Percentiles rank a stretch among this genome's conserved stretches.
Evolutionary conservation across 2,888 invertebrate genomes (phyloP).

Genomic region (Xanthia icteritia): DNA sequence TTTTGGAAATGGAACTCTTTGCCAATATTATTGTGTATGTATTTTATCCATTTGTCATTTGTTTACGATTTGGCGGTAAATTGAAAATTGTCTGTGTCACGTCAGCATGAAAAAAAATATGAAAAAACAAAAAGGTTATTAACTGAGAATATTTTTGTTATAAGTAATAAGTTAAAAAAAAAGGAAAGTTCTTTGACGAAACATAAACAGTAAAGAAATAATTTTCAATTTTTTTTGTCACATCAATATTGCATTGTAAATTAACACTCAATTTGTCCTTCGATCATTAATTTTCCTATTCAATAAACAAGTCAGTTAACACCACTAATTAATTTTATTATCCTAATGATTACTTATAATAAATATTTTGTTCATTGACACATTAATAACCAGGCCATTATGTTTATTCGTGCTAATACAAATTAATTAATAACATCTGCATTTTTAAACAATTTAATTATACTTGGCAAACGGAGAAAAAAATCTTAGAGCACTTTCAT

Average conservation of each 20-base stretch:
- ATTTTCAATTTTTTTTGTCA: background rate
- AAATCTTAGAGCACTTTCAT: background rate
- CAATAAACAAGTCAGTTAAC: conserved; percentile 6
- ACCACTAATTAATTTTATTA: background rate
- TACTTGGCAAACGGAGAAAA: background rate
- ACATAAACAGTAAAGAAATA: too few relatives aligned
- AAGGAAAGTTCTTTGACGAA: too few relatives aligned
- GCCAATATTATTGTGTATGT: too few relatives aligned
- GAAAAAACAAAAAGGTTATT: too few relatives aligned
- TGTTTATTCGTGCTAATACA: background rate
- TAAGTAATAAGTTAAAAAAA: too few relatives aligned
- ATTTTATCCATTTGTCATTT: too few relatives aligned
- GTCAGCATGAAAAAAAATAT: too few relatives aligned
- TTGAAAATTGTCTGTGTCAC: too few relatives aligned
- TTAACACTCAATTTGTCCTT: background rate
- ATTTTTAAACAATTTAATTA: background rate
- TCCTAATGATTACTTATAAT: background rate
- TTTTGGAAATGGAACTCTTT: too few relatives aligned
- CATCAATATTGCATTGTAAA: background rate
- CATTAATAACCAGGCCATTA: background rate
- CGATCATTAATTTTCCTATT: background rate
- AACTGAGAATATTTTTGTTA: too few relatives aligned
- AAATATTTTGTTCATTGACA: background rate
- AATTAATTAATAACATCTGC: background rate
- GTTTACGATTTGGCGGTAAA: too few relatives aligned